Evolutionary conservation across 2,113 vertebrate species (phyloP), one percentile per base, ranked within the genome.

Genomic region (Amblyopsis rosae): DNA sequence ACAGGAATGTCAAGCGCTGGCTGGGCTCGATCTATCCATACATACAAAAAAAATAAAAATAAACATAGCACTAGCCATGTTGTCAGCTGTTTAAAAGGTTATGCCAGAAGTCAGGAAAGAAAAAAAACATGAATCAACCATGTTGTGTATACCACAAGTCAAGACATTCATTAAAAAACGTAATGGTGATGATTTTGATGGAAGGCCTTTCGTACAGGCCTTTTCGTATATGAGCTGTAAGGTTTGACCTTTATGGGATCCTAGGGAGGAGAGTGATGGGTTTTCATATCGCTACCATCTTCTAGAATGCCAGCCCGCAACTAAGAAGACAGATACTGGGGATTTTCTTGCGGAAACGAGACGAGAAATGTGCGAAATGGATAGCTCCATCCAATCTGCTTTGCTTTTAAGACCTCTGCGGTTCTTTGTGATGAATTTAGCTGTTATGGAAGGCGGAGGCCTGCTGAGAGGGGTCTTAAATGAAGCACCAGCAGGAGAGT

Each of bases 391-490:
- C 75, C 77, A 81, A 85, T 88, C 69, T 67, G 59, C 69, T 72
- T 49, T 71, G 69, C 72, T 81, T 74, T 67, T 65, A 72, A 84
- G 81, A 82, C 81, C 76, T 76, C 19, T 1, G 45, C 4, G 9
- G 19, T 53, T 59, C 70, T 61, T 59, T 68, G 79, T 86, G 79
- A 89, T 85, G 79, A 84, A 87, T 85, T 88, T 80, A 67, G 61
- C 76, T 69, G 64, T 85, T 82, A 88, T 88, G 69, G 73, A 72
- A 82, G 85, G 87, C 83, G 83, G 78, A 35, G 84, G 78, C 81
- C 74, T 69, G 68, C 72, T 49, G 72, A 75, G 72, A 71, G 54
- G 62, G 59, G 67, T 73, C 76, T 75, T 66, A 70, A 83, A 73
- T 50, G 66, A 72, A 65, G 59, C 72, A 41, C 35, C 6, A 79